These are phyloP conservation scores for Eupithecia centaureata DNA, from an alignment of 2,888 invertebrate genomes.

Conservation along the genomic window DNA sequence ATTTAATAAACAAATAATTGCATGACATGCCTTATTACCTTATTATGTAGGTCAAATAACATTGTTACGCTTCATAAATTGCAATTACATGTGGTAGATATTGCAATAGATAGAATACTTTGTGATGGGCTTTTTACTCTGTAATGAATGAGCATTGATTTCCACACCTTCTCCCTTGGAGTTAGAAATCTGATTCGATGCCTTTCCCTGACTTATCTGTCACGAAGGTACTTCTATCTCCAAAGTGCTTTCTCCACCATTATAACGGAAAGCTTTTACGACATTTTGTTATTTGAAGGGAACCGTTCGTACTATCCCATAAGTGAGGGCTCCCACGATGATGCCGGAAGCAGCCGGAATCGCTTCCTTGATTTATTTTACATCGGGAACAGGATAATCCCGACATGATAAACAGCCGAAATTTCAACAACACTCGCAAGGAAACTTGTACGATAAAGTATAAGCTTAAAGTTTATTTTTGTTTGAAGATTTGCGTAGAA, in stretches of 20 bases:
- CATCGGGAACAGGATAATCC: slow-evolving; percentile 42
- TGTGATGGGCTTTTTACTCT: too few species aligned
- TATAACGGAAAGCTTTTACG: slow-evolving; percentile 23
- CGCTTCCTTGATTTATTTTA: slow-evolving; percentile 45
- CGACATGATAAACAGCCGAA: slow-evolving; percentile 42
- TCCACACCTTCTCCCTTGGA: neutral
- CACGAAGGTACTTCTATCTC: slow-evolving; percentile 11
- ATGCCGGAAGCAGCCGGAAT: slow-evolving; percentile 36
- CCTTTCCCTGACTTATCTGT: slow-evolving; percentile 6
- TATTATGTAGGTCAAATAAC: too few species aligned
- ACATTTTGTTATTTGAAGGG: slow-evolving; percentile 27
- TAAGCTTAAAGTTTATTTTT: slow-evolving; percentile 20
- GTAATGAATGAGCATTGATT: too few species aligned
- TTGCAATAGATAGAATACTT: too few species aligned
- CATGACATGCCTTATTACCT: too few species aligned
- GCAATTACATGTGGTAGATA: too few species aligned
- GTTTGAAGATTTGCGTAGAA: slow-evolving; percentile 2
- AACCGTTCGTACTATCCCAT: slow-evolving; percentile 30
- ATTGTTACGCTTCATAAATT: too few species aligned
- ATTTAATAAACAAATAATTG: too few species aligned
- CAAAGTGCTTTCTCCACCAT: slow-evolving; percentile 24
- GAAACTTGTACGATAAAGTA: slow-evolving; percentile 23
- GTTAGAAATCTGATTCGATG: too few species aligned
- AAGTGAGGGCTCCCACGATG: neutral
- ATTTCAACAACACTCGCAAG: slow-evolving; percentile 19